These are phyloP conservation scores for Lordiphosa andalusiaca DNA, from an alignment of 2,888 invertebrate genomes.

Conservation along the genomic window DNA sequence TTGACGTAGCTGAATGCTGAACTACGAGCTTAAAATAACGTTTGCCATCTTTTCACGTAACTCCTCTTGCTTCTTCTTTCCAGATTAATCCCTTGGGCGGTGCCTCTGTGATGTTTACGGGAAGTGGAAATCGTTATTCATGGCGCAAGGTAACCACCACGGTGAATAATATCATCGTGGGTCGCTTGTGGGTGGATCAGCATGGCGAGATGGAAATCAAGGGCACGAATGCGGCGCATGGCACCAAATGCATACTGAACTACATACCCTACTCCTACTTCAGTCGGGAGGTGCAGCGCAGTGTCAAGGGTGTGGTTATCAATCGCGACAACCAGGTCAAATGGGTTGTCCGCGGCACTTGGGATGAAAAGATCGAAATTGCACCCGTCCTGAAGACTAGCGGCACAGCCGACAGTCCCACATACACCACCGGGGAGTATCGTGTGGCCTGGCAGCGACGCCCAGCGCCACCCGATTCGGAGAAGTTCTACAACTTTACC, in stretches of 20 bases:
- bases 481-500: constrained; percentile 96
- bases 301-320: constrained; percentile 91
- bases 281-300: constrained; percentile 95
- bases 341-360: constrained; percentile 91
- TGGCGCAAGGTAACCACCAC: constrained; percentile 99
- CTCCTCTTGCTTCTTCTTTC: too few species aligned
- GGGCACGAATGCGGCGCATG: constrained; percentile 90
- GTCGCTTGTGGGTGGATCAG: constrained; percentile 99
- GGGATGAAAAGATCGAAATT: constrained; percentile 97
- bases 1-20: too few species aligned
- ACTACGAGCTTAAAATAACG: too few species aligned
- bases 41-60: too few species aligned
- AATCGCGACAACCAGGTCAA: constrained; percentile 87
- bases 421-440: constrained; percentile 95
- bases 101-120: constrained; percentile 85
- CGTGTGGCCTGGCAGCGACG: constrained; percentile 92
- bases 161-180: constrained; percentile 99
- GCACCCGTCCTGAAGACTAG: constrained; percentile 91
- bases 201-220: constrained; percentile 99
- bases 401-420: constrained; percentile 87
- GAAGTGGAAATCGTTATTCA: constrained; percentile 91
- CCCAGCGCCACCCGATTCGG: constrained; percentile 85
- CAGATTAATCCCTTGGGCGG: constrained; percentile 85
- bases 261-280: constrained; percentile 99
- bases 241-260: constrained; percentile 97